Percentiles rank a stretch among this genome's conserved stretches.
Conservation (phyloP, 2,888 invertebrate species). For the Itoplectis maculator region DNA sequence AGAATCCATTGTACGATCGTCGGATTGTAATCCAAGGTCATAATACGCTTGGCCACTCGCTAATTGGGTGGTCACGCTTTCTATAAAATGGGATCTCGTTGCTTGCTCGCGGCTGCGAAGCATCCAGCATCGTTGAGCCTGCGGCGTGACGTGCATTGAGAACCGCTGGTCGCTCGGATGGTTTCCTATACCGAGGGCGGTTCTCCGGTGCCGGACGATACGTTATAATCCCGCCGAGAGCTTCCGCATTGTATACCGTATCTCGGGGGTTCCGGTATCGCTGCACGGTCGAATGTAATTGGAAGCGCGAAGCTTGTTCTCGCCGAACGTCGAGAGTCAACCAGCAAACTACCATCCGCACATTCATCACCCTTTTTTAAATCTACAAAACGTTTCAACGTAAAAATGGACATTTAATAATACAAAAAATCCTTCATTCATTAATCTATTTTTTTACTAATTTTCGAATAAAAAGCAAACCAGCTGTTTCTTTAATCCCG, state of each 20-base stretch:
- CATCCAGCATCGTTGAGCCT: too few relatives aligned
- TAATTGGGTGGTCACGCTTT: slow-evolving; percentile 54
- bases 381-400: not conserved
- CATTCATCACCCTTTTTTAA: not conserved
- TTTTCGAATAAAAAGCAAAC: too few relatives aligned
- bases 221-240: slow-evolving; percentile 43
- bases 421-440: too few relatives aligned
- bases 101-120: not conserved
- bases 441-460: too few relatives aligned
- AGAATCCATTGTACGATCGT: slow-evolving; percentile 10
- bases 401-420: too few relatives aligned
- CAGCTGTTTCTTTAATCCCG: too few relatives aligned
- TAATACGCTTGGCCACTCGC: slow-evolving; percentile 41
- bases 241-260: slow-evolving; percentile 59
- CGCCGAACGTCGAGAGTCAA: not conserved
- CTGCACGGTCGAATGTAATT: slow-evolving; percentile 56
- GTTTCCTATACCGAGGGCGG: slow-evolving; percentile 4
- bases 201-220: slow-evolving; percentile 27
- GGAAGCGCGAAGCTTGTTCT: slow-evolving; percentile 54
- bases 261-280: slow-evolving; percentile 62
- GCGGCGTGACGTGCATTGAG: not conserved
- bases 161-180: not conserved
- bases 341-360: not conserved
- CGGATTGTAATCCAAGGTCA: slow-evolving; percentile 38
- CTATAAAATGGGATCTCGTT: slow-evolving; percentile 37